phyloP scores from a whole-genome alignment of 1,140 invertebrate genomes.

The Ips typographus region DNA sequence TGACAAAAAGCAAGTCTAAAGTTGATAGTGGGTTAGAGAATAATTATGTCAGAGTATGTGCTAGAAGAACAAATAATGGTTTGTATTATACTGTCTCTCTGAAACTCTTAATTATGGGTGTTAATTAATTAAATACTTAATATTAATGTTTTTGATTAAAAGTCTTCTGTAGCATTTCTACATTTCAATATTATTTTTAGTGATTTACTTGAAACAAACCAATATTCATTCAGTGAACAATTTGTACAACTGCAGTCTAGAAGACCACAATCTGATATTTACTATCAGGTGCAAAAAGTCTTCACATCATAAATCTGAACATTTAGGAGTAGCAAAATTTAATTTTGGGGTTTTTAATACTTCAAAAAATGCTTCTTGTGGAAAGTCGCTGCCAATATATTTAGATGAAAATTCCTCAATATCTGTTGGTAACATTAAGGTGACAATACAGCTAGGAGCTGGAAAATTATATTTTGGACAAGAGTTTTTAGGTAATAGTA shows the following conservation, averaged over 20 bases:
- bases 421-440: conserved; percentile 48
- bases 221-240: conserved; percentile 44
- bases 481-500: conserved; percentile 53
- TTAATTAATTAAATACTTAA: neutral
- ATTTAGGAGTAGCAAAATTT: conserved; percentile 45
- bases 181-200: conserved; percentile 28
- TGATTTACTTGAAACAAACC: conserved; percentile 44
- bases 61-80: conserved; percentile 40
- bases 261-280: conserved; percentile 42
- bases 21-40: conserved; percentile 42
- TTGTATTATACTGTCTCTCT: conserved; percentile 1
- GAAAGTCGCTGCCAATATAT: conserved; percentile 40
- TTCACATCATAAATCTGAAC: conserved; percentile 41
- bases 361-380: conserved; percentile 39
- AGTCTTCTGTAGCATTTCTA: neutral
- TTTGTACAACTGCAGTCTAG: conserved; percentile 40
- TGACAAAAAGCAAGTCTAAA: conserved; percentile 40
- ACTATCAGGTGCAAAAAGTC: conserved; percentile 42
- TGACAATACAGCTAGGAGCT: conserved; percentile 55
- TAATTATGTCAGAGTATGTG: conserved; percentile 45
- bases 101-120: neutral
- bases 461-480: conserved; percentile 55
- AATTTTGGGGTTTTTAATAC: conserved; percentile 41
- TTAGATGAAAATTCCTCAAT: conserved; percentile 43
- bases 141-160: neutral